Percentiles rank a stretch among this genome's conserved stretches.
phyloP scores from a whole-genome alignment of 2,888 invertebrate species.

The Creontiades dilutus region DNA sequence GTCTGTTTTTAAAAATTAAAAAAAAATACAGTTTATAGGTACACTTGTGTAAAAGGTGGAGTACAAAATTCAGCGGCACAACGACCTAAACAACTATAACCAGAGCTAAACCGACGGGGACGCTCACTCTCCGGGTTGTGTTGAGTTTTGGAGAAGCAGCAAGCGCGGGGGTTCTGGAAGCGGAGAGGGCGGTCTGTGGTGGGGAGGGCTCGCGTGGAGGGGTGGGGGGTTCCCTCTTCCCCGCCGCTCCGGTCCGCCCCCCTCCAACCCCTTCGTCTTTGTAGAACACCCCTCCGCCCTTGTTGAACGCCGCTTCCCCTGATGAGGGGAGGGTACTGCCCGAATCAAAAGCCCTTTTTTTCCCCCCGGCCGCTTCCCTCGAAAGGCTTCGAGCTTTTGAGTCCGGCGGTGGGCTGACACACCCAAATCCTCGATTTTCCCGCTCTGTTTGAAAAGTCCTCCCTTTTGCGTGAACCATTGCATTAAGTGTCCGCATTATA shows the following conservation, averaged over 20 bases:
- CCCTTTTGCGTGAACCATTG: no score
- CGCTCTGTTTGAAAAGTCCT: neutral
- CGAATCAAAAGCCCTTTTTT: slow-evolving; percentile 37
- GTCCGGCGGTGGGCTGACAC: slow-evolving; percentile 58
- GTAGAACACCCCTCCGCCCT: neutral
- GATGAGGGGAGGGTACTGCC: slow-evolving; percentile 19
- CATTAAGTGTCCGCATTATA: no score
- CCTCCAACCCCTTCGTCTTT: neutral
- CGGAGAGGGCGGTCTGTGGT: neutral
- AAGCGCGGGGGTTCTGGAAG: neutral
- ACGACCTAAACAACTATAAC: slow-evolving; percentile 40
- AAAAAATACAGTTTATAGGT: neutral
- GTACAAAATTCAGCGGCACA: slow-evolving; percentile 54
- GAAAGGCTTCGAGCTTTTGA: slow-evolving; percentile 16
- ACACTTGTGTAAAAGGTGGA: neutral
- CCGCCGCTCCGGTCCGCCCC: neutral
- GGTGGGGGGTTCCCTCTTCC: neutral
- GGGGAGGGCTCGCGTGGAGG: neutral
- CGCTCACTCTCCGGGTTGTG: slow-evolving; percentile 65
- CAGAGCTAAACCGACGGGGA: slow-evolving; percentile 55
- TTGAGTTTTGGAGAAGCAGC: neutral
- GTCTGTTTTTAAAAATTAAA: neutral
- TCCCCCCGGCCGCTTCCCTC: neutral
- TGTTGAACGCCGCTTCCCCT: neutral
- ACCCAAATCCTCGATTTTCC: slow-evolving; percentile 49